Base-by-base conservation (phyloP, 2,797 vertebrate genomes). In the Eulemur rubriventer region DNA sequence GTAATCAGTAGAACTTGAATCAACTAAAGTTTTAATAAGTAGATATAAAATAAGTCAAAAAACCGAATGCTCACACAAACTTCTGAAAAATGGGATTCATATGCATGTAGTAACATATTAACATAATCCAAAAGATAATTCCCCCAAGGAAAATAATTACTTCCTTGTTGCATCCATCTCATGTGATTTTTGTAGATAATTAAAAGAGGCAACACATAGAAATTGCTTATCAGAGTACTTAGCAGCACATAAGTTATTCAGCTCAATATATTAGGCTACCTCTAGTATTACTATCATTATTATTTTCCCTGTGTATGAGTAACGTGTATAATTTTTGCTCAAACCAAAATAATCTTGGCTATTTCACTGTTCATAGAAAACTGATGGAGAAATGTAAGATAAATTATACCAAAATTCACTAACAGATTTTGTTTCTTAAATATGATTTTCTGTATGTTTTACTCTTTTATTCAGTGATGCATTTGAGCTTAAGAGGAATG, bases 181-280 rank as follows among this genome's bases (percentile, higher is more conserved):
- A 72, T 48, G 50, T 41, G 55, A 82, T 73, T 91, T 59, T 95
- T 38, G 18, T 41, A 33, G 8, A 95, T 78, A 93, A 91, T 82
- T 83, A 96, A 72, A 67, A 73, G 48, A 82, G 26, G 30, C 22
- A 90, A 50, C 65, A 41, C 30, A 81, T 87, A 78, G 79, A 95
- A 95, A 96, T 87, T 79, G n/a, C 48, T 92, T 93, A 79, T 91
- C 65, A 41, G n/a, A 93, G 41, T 78, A 28, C n/a, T 41, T 59
- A 43, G 59, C 28, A 50, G 10, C 41, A 41, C 41, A 17, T 72
- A 59, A 87, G 20, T 73, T 73, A 50, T 79, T 87, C 55, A 90
- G 26, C 35, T 83, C 69, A 33, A 43, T 52, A 38, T 4, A 30
- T 92, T 70, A 76, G 33, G 5, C 55, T 82, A 57, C 20, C 35